Conservation (phyloP, 2,797 vertebrate species). For the Brachyrhaphis roseni region DNA sequence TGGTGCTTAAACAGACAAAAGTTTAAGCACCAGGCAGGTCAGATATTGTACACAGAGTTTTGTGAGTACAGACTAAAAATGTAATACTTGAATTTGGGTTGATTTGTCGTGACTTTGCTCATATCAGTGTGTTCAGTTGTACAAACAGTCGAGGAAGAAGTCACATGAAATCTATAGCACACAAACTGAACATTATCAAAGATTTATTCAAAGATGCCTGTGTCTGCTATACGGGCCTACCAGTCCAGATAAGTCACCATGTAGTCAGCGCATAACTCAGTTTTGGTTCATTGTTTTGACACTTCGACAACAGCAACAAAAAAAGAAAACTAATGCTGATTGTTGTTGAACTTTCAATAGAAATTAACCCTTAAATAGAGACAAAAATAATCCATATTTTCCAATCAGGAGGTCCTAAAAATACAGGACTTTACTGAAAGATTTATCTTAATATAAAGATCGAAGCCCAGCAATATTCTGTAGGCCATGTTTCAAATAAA, state of each 20-base stretch:
- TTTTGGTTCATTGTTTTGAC: neutral
- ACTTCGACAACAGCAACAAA: neutral
- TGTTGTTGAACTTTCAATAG: neutral
- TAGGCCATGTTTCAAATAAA: neutral
- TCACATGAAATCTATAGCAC: conserved; percentile 59
- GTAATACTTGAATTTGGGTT: neutral
- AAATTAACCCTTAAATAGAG: neutral
- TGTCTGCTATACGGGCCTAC: neutral
- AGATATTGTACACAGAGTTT: neutral
- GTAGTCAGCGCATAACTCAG: neutral
- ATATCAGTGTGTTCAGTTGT: conserved; percentile 30
- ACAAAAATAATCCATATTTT: neutral
- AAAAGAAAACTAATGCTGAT: neutral
- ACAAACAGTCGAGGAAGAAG: conserved; percentile 29
- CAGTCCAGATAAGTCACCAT: neutral
- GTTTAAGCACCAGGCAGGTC: neutral
- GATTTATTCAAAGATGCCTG: neutral
- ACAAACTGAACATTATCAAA: conserved; percentile 54
- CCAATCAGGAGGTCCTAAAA: too few species aligned
- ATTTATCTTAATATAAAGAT: too few species aligned
- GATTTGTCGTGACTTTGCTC: conserved; percentile 7
- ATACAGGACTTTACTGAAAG: neutral
- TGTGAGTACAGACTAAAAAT: neutral
- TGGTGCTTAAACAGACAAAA: neutral
- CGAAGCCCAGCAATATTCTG: neutral